phyloP scores from a whole-genome alignment of 2,888 invertebrate genomes.

The Pyrgus malvae region DNA sequence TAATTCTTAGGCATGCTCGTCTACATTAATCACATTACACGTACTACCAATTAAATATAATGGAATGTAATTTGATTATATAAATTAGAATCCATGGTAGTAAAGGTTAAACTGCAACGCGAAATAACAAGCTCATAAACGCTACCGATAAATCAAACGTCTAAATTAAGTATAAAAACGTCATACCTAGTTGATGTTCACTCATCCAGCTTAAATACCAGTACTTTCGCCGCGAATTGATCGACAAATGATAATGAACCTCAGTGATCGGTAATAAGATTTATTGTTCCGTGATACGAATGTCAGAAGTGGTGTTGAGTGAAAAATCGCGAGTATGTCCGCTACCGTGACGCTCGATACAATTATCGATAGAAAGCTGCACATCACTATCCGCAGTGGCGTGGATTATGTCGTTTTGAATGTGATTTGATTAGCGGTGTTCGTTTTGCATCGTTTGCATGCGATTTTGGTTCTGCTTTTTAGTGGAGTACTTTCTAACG shows the following conservation, averaged over 20 bases:
- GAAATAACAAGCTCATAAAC: not conserved
- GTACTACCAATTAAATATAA: too few relatives aligned
- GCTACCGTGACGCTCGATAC: slow-evolving; percentile 31
- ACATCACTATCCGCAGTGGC: slow-evolving; percentile 31
- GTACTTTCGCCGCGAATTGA: slow-evolving; percentile 30
- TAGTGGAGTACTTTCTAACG: too few relatives aligned
- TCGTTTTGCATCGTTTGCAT: not conserved
- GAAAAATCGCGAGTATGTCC: slow-evolving; percentile 29
- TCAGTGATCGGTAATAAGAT: not conserved
- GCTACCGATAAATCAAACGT: slow-evolving; percentile 2
- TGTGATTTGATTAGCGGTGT: not conserved
- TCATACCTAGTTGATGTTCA: slow-evolving; percentile 18
- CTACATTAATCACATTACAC: too few relatives aligned
- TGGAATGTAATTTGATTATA: too few relatives aligned
- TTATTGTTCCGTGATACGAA: not conserved
- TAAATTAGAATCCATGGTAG: too few relatives aligned
- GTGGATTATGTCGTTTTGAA: slow-evolving; percentile 10
- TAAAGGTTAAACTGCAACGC: too few relatives aligned
- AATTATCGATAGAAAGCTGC: slow-evolving; percentile 35
- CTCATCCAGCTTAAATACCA: slow-evolving; percentile 31
- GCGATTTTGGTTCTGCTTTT: not conserved
- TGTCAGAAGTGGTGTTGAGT: not conserved
- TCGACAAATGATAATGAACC: not conserved
- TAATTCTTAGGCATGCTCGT: too few relatives aligned
- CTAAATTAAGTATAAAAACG: slow-evolving; percentile 26